These are phyloP conservation scores for Drosophila eugracilis DNA, from an alignment of 1,140 invertebrate species.

Conservation along the genomic window DNA sequence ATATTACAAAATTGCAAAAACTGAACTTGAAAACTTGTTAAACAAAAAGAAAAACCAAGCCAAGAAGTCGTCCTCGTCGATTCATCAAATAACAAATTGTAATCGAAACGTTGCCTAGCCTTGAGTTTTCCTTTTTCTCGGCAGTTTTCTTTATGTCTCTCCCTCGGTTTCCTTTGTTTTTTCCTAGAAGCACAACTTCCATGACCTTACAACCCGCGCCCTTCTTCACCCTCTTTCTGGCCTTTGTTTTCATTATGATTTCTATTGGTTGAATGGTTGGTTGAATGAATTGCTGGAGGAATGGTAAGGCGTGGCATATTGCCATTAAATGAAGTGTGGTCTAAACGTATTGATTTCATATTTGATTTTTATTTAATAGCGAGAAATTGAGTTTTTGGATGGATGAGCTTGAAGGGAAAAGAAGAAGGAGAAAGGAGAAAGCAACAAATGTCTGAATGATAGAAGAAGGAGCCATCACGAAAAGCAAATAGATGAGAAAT, in stretches of 20 bases:
- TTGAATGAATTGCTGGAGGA: slow-evolving; percentile 10
- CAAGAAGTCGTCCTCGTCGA: background rate
- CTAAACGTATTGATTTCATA: slow-evolving; percentile 72
- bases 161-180: background rate
- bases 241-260: slow-evolving; percentile 67
- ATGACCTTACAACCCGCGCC: slow-evolving; percentile 16
- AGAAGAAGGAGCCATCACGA: background rate
- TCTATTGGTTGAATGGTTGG: slow-evolving; percentile 42
- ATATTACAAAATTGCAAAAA: background rate
- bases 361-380: slow-evolving; percentile 74
- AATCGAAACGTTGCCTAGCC: slow-evolving; percentile 30
- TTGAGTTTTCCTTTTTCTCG: slow-evolving; percentile 5
- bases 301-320: slow-evolving; percentile 35
- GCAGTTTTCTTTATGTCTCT: slow-evolving; percentile 5
- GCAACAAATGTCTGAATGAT: slow-evolving; percentile 24
- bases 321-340: slow-evolving; percentile 58
- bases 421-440: background rate
- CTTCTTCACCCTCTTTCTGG: slow-evolving; percentile 20
- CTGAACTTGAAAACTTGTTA: background rate
- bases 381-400: slow-evolving; percentile 64
- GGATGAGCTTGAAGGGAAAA: slow-evolving; percentile 28
- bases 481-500: slow-evolving; percentile 34
- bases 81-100: slow-evolving; percentile 38
- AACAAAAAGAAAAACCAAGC: background rate
- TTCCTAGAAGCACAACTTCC: slow-evolving; percentile 12